A percentile compares a stretch with the other conserved stretches of the same genome.
Evolutionary conservation across 2,888 invertebrate species (phyloP).

Genomic region (Phytoseiulus persimilis): DNA sequence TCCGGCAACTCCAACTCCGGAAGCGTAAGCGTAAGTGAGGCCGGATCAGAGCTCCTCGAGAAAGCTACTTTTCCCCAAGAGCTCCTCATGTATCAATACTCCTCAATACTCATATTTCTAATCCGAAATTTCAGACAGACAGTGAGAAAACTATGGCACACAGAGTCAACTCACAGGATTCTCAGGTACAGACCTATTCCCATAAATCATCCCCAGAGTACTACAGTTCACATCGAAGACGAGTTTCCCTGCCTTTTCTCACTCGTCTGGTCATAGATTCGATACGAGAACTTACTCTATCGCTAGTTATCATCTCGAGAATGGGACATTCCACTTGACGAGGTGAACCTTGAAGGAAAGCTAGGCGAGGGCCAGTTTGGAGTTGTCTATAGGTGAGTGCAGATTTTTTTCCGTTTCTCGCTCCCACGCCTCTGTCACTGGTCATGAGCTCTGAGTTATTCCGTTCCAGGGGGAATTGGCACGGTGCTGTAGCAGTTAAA

Average conservation of each 20-base stretch:
- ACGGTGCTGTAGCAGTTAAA: constrained; percentile 95
- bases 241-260: constrained; percentile 42
- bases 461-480: constrained; percentile 73
- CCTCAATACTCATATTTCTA: no score
- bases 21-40: constrained; percentile 49
- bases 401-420: no score
- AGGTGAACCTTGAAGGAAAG: constrained; percentile 72
- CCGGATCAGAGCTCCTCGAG: background rate
- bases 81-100: no score
- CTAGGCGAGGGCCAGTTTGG: constrained; percentile 89
- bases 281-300: background rate
- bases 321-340: constrained; percentile 95
- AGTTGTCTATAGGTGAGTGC: constrained; percentile 63
- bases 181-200: constrained; percentile 59
- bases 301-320: constrained; percentile 74
- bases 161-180: constrained; percentile 70
- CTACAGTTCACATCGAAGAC: no score
- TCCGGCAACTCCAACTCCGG: constrained; percentile 46
- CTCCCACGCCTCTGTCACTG: no score
- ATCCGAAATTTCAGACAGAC: constrained; percentile 53
- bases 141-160: constrained; percentile 69
- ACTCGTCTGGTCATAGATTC: no score
- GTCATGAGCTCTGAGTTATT: no score
- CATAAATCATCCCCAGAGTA: no score
- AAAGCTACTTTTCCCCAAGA: no score